These are phyloP conservation scores for Hozukius guyotensis DNA, from an alignment of 2,797 vertebrate genomes.

Conservation along the genomic window DNA sequence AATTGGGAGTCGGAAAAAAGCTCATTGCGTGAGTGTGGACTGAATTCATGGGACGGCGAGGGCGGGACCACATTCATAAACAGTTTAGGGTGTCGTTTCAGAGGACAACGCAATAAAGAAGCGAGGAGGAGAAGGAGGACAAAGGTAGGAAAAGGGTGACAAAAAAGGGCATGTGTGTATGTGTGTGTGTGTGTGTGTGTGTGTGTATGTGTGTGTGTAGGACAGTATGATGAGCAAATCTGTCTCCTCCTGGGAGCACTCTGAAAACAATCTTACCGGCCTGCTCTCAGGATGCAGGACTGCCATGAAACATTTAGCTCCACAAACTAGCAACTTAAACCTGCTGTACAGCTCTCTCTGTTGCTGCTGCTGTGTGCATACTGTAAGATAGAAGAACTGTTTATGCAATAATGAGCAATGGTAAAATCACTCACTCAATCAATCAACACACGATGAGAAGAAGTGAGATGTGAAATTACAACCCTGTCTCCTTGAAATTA, in stretches of 20 bases:
- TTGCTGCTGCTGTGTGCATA: background rate
- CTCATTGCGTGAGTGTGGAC: background rate
- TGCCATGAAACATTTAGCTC: conserved; percentile 31
- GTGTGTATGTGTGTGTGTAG: background rate
- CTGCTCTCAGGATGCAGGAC: conserved; percentile 9
- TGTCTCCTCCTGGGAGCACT: conserved; percentile 6
- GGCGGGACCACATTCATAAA: background rate
- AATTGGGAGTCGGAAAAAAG: background rate
- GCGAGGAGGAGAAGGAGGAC: background rate
- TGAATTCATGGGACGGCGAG: conserved; percentile 5
- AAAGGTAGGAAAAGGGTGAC: background rate
- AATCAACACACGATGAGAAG: background rate
- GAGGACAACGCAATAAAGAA: background rate
- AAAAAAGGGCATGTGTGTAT: background rate
- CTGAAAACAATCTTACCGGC: conserved; percentile 19
- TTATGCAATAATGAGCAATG: background rate
- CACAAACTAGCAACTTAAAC: conserved; percentile 16
- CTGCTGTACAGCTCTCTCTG: background rate
- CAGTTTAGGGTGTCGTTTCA: background rate
- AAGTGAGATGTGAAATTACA: conserved; percentile 10
- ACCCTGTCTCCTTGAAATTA: background rate
- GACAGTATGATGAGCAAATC: conserved; percentile 11
- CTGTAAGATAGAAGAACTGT: background rate
- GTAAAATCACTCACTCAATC: conserved; percentile 1
- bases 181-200: background rate